Evolutionary conservation across 2,113 vertebrate genomes (phyloP).

Genomic region (Mungos mungo): DNA sequence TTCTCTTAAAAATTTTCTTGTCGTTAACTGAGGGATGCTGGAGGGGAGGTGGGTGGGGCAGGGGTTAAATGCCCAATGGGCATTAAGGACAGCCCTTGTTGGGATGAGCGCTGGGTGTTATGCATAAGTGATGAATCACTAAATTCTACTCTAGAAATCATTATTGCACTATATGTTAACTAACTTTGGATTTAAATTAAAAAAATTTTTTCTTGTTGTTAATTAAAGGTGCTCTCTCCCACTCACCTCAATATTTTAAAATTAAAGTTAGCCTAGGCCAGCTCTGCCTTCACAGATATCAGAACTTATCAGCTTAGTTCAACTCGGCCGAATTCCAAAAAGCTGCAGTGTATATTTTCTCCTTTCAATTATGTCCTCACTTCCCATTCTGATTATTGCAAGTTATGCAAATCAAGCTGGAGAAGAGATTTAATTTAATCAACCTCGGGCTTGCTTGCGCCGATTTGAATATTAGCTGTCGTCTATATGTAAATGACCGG

Average conservation of each 20-base stretch:
- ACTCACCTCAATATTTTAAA: conserved; percentile 37
- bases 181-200: no score
- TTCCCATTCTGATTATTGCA: conserved; percentile 63
- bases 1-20: background rate
- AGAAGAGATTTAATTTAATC: conserved; percentile 73
- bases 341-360: conserved; percentile 47
- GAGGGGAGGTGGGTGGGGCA: no score
- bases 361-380: conserved; percentile 54
- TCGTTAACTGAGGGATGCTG: no score
- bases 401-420: conserved; percentile 69
- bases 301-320: conserved; percentile 37
- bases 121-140: no score
- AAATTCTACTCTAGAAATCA: no score
- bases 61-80: no score
- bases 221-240: background rate
- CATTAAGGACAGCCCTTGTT: no score
- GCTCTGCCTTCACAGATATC: background rate
- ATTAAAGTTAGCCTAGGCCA: background rate
- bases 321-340: conserved; percentile 48
- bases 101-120: no score
- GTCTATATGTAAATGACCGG: conserved; percentile 13
- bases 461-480: conserved; percentile 69
- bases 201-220: background rate
- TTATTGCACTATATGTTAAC: no score
- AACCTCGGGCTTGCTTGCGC: conserved; percentile 56